Conservation (phyloP, 2,113 vertebrate species). For the Rhinolophus ferrumequinum region DNA sequence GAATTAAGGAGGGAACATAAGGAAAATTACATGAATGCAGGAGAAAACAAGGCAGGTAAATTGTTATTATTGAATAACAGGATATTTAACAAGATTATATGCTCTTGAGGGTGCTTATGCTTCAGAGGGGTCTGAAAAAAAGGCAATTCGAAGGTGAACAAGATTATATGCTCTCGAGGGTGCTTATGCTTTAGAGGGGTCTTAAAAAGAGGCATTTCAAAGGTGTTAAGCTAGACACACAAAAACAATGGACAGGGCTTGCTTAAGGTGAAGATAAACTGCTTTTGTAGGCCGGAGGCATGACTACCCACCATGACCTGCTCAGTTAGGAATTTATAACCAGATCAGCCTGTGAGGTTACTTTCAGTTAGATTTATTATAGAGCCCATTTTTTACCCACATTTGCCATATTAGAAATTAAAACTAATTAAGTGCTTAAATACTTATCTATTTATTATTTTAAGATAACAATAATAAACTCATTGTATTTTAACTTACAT, state of each 20-base stretch:
- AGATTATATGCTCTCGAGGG: not conserved
- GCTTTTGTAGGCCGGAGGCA: not conserved
- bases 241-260: not conserved
- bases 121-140: not conserved
- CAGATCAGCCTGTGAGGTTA: not conserved
- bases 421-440: not conserved
- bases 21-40: not conserved
- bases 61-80: not conserved
- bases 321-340: not conserved
- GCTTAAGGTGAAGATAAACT: not conserved
- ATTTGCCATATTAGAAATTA: constrained; percentile 12
- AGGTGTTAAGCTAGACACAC: not conserved
- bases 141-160: not conserved
- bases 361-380: not conserved
- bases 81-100: not conserved
- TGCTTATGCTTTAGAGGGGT: not conserved
- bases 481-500: not conserved
- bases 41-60: not conserved
- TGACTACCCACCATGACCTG: not conserved
- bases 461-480: not conserved
- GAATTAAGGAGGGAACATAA: not conserved
- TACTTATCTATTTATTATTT: constrained; percentile 2
- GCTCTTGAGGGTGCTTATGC: not conserved
- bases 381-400: not conserved
- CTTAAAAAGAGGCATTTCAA: not conserved